Percentiles rank a stretch among this genome's conserved stretches.
Evolutionary conservation across 2,113 vertebrate genomes (phyloP).

Genomic region (Solea solea): DNA sequence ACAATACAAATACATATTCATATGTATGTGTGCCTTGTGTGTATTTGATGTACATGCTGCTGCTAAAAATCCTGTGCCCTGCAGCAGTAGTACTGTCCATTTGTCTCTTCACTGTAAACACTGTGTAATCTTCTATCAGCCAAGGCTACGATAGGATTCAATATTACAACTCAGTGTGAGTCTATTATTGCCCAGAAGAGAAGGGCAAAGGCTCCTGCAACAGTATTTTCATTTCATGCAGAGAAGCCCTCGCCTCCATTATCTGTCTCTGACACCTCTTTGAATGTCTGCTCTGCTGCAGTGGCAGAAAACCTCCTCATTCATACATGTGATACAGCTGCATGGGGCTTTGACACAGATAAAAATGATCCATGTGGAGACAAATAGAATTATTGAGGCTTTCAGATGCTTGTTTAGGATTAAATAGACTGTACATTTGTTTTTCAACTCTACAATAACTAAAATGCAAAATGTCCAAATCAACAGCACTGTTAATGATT

Average conservation of each 20-base stretch:
- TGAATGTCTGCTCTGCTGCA: conserved; percentile 28
- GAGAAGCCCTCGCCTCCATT: conserved; percentile 25
- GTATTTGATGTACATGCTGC: neutral
- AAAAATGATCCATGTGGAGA: neutral
- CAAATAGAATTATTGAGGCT: conserved; percentile 5
- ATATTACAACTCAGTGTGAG: conserved; percentile 8
- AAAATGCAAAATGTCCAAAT: too few species aligned
- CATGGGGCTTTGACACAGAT: conserved; percentile 9
- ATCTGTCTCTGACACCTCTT: conserved; percentile 54
- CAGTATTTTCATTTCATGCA: conserved; percentile 36
- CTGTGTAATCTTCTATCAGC: conserved; percentile 31
- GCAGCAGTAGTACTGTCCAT: conserved; percentile 3
- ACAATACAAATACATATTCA: too few species aligned
- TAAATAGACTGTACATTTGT: too few species aligned
- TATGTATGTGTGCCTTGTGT: neutral
- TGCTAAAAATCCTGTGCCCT: neutral
- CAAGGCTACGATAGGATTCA: conserved; percentile 34
- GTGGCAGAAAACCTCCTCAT: conserved; percentile 3
- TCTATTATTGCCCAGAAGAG: conserved; percentile 37
- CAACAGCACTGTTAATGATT: too few species aligned
- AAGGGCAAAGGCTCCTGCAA: neutral
- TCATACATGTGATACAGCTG: conserved; percentile 28
- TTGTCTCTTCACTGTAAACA: conserved; percentile 16
- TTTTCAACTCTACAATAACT: too few species aligned
- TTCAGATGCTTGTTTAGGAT: neutral